These are phyloP conservation scores for Tromatobia lineatoria DNA, from an alignment of 2,888 invertebrate species.

Conservation along the genomic window DNA sequence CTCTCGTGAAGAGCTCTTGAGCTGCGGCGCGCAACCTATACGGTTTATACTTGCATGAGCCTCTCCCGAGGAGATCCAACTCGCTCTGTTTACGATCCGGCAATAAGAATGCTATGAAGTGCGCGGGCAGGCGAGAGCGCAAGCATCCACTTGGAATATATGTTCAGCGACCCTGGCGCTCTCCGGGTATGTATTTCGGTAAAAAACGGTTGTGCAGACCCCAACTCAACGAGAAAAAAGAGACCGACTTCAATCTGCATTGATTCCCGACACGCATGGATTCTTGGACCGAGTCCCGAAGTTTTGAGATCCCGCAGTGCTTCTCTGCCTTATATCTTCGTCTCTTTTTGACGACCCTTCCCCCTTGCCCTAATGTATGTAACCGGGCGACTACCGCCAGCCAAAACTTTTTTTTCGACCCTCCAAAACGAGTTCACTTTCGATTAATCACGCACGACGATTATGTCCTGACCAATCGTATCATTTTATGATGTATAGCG, in stretches of 20 bases:
- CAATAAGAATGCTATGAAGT: conserved; percentile 66
- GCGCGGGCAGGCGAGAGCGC: conserved; percentile 46
- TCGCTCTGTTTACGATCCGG: conserved; percentile 75
- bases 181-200: conserved; percentile 39
- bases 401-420: conserved; percentile 23
- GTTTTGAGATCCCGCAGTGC: conserved; percentile 18
- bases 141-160: conserved; percentile 41
- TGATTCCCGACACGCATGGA: conserved; percentile 59
- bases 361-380: not conserved
- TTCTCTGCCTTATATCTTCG: not conserved
- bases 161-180: conserved; percentile 31
- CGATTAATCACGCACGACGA: conserved; percentile 13
- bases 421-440: conserved; percentile 57
- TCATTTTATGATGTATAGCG: not conserved
- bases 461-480: not conserved
- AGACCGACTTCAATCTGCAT: conserved; percentile 57
- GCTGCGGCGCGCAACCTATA: conserved; percentile 31
- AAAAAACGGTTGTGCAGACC: conserved; percentile 22
- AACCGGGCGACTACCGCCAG: not conserved
- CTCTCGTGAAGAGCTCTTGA: conserved; percentile 27
- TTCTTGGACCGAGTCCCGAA: conserved; percentile 52
- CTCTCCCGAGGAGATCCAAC: conserved; percentile 67
- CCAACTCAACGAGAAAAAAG: conserved; percentile 24
- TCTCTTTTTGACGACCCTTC: not conserved
- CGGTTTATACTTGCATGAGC: conserved; percentile 74